phyloP scores from a whole-genome alignment of 23 tunicate species.

The Clavelina lepadiformis region DNA sequence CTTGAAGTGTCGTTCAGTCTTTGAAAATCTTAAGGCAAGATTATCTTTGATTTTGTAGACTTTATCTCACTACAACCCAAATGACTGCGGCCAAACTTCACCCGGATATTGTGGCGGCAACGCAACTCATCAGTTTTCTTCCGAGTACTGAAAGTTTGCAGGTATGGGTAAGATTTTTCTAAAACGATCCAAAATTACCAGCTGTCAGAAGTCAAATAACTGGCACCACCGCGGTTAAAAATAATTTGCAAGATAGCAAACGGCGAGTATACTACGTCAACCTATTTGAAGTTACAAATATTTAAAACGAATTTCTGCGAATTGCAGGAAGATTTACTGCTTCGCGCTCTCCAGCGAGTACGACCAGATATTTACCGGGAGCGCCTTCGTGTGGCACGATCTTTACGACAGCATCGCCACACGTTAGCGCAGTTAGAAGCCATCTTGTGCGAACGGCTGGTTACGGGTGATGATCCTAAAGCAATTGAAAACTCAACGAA shows the following conservation, averaged over 20 bases:
- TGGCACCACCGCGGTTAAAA: too few relatives aligned
- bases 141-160: slow-evolving; percentile 79
- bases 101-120: slow-evolving; percentile 72
- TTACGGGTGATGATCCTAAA: slow-evolving; percentile 53
- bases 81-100: slow-evolving; percentile 43
- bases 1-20: neutral
- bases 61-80: slow-evolving; percentile 75
- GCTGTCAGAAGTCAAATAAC: neutral
- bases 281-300: too few relatives aligned
- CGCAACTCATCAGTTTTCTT: slow-evolving; percentile 74
- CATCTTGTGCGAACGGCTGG: slow-evolving; percentile 43
- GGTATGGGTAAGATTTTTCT: slow-evolving; percentile 33
- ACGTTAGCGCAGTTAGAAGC: slow-evolving; percentile 74
- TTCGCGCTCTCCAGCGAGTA: slow-evolving; percentile 48
- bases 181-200: too few relatives aligned
- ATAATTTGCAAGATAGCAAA: too few relatives aligned
- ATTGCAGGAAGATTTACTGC: slow-evolving; percentile 71
- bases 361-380: slow-evolving; percentile 75
- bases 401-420: slow-evolving; percentile 71
- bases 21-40: neutral
- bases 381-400: slow-evolving; percentile 59
- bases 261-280: too few relatives aligned
- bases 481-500: slow-evolving; percentile 74
- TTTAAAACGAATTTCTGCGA: neutral
- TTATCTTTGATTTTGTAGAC: slow-evolving; percentile 11